These are phyloP conservation scores for Pseudomyrmex cubaensis DNA, from an alignment of 1,140 invertebrate species.

Conservation along the genomic window DNA sequence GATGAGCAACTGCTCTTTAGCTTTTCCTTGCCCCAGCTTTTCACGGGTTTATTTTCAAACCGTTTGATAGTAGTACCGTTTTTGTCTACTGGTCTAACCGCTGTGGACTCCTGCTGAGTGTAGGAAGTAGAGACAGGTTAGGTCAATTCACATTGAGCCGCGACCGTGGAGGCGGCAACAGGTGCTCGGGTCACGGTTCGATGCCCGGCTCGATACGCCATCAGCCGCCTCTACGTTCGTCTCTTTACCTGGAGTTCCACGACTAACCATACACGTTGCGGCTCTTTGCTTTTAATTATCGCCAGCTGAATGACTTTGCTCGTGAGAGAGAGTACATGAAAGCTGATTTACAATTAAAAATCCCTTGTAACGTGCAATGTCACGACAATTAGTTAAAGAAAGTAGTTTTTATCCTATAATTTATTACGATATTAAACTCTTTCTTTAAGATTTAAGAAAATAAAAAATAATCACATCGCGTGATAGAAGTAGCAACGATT, in stretches of 20 bases:
- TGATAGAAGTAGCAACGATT: too few species aligned
- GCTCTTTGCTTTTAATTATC: constrained; percentile 46
- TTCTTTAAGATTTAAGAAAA: too few species aligned
- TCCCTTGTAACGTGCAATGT: background rate
- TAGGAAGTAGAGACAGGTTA: constrained; percentile 71
- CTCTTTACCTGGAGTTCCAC: constrained; percentile 19
- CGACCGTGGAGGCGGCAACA: constrained; percentile 78
- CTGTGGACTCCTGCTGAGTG: background rate
- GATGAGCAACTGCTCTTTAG: too few species aligned
- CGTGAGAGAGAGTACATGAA: background rate
- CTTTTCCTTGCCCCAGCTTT: background rate
- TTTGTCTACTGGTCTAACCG: constrained; percentile 16
- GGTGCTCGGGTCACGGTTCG: constrained; percentile 81
- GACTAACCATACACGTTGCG: constrained; percentile 7
- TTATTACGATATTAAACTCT: background rate
- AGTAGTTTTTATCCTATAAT: background rate
- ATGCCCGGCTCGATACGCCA: constrained; percentile 72
- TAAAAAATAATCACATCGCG: too few species aligned
- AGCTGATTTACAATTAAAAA: constrained; percentile 4
- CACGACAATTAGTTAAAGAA: background rate
- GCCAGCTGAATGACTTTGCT: constrained; percentile 22
- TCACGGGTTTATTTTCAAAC: background rate
- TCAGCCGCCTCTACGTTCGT: constrained; percentile 57
- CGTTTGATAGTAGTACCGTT: constrained; percentile 7
- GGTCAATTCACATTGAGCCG: constrained; percentile 71